These are phyloP conservation scores for Octopus sinensis DNA, from an alignment of 1,140 invertebrate genomes.

Conservation along the genomic window DNA sequence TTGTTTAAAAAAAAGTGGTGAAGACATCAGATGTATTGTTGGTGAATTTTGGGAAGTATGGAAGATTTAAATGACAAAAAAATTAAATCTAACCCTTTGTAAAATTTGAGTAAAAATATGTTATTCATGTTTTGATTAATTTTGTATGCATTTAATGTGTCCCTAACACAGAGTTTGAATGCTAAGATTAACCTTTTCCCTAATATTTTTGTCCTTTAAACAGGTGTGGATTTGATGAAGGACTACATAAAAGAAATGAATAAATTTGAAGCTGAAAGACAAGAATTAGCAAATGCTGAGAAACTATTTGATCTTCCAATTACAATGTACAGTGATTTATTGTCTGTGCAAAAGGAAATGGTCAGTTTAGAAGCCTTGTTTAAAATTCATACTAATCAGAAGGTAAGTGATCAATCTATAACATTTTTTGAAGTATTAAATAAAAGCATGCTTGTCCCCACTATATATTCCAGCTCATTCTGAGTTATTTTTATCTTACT, in stretches of 20 bases:
- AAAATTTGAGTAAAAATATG: not conserved
- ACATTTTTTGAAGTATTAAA: too few species aligned
- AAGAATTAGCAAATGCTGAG: constrained; percentile 74
- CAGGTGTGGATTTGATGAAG: constrained; percentile 58
- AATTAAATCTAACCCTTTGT: too few species aligned
- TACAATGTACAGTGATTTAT: constrained; percentile 75
- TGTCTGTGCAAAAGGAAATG: constrained; percentile 71
- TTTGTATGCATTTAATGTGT: not conserved
- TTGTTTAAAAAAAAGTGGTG: too few species aligned
- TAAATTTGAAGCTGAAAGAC: constrained; percentile 67
- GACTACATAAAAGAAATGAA: constrained; percentile 69
- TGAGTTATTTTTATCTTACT: too few species aligned
- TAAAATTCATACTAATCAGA: constrained; percentile 76
- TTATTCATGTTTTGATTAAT: not conserved
- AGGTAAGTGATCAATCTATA: constrained; percentile 52
- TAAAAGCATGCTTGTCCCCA: too few species aligned
- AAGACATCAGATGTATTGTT: too few species aligned
- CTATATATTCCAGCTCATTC: too few species aligned
- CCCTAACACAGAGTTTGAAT: not conserved
- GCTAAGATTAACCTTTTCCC: not conserved
- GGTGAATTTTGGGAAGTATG: too few species aligned
- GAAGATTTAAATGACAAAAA: too few species aligned
- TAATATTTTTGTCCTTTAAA: constrained; percentile 13
- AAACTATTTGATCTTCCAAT: constrained; percentile 80
- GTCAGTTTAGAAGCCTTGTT: constrained; percentile 72